Percentiles rank a stretch among this genome's conserved stretches.
phyloP scores from a whole-genome alignment of 2,113 vertebrate species.

The Corvus cornix region DNA sequence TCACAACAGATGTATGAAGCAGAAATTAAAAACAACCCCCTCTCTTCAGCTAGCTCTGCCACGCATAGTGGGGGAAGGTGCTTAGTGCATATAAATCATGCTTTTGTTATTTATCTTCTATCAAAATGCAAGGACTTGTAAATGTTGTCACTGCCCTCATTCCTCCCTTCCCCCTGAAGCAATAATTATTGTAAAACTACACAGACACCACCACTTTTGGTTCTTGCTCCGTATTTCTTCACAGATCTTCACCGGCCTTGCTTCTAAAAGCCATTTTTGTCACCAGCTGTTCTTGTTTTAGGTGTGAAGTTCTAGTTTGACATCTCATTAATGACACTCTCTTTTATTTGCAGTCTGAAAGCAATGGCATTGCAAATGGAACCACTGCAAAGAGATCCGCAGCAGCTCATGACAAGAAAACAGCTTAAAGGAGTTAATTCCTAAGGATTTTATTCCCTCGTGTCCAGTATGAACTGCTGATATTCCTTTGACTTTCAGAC shows the following conservation, averaged over 20 bases:
- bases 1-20: not conserved
- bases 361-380: conserved; percentile 65
- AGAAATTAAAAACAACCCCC: not conserved
- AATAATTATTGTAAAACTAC: not conserved
- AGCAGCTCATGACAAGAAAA: conserved; percentile 80
- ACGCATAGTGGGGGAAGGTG: accelerated
- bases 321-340: not conserved
- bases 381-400: conserved; percentile 52
- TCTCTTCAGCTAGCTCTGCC: not conserved
- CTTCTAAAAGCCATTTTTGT: not conserved
- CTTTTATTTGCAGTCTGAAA: conserved; percentile 62
- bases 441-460: not conserved
- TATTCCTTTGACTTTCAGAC: conserved; percentile 34
- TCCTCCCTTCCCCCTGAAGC: accelerated
- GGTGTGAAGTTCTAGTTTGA: not conserved
- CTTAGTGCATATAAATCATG: not conserved
- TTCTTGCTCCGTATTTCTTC: not conserved
- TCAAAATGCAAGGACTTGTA: not conserved
- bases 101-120: not conserved
- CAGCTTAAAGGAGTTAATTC: conserved; percentile 57
- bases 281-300: not conserved
- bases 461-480: conserved; percentile 41
- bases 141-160: not conserved
- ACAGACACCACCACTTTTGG: not conserved
- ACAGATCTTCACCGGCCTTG: not conserved